Base-by-base conservation (phyloP, 2,113 vertebrate species). In the Murina feae region DNA sequence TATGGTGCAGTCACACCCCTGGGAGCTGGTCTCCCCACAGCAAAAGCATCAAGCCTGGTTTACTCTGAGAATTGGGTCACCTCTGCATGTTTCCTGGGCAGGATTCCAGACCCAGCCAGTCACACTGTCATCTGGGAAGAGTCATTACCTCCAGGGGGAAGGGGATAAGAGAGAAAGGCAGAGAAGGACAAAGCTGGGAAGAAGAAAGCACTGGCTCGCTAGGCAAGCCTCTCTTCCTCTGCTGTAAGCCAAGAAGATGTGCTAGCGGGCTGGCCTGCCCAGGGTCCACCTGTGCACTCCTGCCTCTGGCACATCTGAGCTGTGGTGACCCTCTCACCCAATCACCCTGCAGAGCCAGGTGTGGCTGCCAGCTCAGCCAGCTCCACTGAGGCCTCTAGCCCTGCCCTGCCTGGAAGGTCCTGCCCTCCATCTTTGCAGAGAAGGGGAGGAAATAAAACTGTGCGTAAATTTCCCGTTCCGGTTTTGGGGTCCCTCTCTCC, bases 181-280 rank as follows among this genome's bases (percentile, higher is more conserved):
- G 98, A 99, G 98, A 99, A 98, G 98, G 98, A 93, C 97, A 97
- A 94, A 96, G 97, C 97, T 97, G 98, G 98, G 98, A 98, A 78
- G 13, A 79, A 58, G 53, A 80, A 84, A 89, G 63, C 23, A 28
- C 69, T 37, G n/a, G 44, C 79, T 94, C 89, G 97, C 96, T 95
- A 97, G 98, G 95, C 2, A 35, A 82, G 14, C 42, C 60, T 49
- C 55, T 88, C 96, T 97, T 98, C 98, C 98, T 95, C 91, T 97
- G 98, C 97, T 95, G 96, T 97, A 97, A 98, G 98, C 93, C 88
- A 79, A 97, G 93, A 84, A 95, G 97, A 98, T 98, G 98, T 91
- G 84, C 92, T n/a, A 76, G 98, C 98, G 98, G 98, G 98, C 98
- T 98, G 98, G 98, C 97, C 98, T 97, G 98, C 98, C 98, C 97